phyloP scores from a whole-genome alignment of 2,888 invertebrate genomes.

The Nemotelus nigrinus region DNA sequence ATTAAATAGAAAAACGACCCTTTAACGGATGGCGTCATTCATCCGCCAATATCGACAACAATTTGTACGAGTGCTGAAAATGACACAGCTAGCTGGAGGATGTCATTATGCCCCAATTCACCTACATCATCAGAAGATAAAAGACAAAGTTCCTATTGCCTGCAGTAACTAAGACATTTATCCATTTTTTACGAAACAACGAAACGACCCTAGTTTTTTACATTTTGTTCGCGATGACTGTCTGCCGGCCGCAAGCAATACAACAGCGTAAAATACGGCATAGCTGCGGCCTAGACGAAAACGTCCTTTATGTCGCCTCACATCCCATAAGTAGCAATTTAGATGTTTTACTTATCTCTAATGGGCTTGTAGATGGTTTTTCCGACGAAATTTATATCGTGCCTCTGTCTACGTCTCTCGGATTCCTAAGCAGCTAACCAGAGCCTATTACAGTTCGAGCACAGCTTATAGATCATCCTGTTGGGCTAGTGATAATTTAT shows the following conservation, averaged over 20 bases:
- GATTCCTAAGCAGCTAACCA: too few relatives aligned
- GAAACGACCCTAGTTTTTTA: not conserved
- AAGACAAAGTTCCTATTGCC: not conserved
- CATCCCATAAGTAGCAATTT: slow-evolving; percentile 38
- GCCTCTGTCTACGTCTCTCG: not conserved
- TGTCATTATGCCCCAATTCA: too few relatives aligned
- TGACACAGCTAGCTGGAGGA: too few relatives aligned
- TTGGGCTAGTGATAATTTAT: slow-evolving; percentile 41
- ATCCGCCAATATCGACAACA: too few relatives aligned
- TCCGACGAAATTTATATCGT: slow-evolving; percentile 36
- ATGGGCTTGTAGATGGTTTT: slow-evolving; percentile 40
- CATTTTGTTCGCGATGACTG: not conserved
- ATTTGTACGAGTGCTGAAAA: too few relatives aligned
- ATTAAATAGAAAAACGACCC: too few relatives aligned
- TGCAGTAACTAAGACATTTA: slow-evolving; percentile 23
- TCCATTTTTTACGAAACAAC: not conserved
- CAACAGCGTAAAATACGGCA: not conserved
- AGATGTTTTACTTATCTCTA: slow-evolving; percentile 43
- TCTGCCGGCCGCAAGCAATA: too few relatives aligned
- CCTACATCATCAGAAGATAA: too few relatives aligned
- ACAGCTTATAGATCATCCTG: not conserved
- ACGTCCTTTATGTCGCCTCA: slow-evolving; percentile 32
- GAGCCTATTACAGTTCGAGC: too few relatives aligned
- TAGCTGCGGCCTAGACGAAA: slow-evolving; percentile 18
- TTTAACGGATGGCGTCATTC: too few relatives aligned